These are phyloP conservation scores for Nothobranchius furzeri DNA, from an alignment of 2,113 vertebrate species.

Conservation along the genomic window DNA sequence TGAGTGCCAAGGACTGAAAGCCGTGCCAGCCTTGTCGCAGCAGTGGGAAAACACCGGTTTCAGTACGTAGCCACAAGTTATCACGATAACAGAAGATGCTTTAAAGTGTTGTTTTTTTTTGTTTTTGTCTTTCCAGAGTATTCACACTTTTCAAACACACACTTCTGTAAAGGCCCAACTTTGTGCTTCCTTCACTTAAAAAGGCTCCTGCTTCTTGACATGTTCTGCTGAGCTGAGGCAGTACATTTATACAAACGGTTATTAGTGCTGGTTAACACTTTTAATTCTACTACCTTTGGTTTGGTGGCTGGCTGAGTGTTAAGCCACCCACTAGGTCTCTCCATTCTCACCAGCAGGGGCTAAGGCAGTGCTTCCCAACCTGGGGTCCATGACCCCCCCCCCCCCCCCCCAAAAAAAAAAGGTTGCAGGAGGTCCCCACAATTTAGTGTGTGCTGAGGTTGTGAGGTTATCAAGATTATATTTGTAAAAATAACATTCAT, in stretches of 20 bases:
- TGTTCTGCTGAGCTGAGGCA: constrained; percentile 36
- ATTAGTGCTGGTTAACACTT: constrained; percentile 58
- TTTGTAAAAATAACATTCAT: too few species aligned
- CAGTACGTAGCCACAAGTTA: constrained; percentile 38
- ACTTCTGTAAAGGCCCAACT: constrained; percentile 10
- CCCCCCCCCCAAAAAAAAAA: too few species aligned
- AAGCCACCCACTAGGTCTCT: constrained; percentile 29
- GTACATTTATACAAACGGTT: constrained; percentile 29
- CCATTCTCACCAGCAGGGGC: constrained; percentile 6
- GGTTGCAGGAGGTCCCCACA: too few species aligned
- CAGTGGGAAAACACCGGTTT: constrained; percentile 48
- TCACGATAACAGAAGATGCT: constrained; percentile 42
- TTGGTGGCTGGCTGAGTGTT: constrained; percentile 23
- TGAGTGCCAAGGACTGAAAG: constrained; percentile 35
- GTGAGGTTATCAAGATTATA: too few species aligned
- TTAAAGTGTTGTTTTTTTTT: constrained; percentile 36
- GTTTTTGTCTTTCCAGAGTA: constrained; percentile 1
- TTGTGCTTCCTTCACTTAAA: constrained; percentile 40
- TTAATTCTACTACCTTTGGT: constrained; percentile 24
- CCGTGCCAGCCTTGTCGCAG: constrained; percentile 45
- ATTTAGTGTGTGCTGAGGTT: too few species aligned
- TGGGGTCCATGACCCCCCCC: too few species aligned
- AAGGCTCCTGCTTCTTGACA: constrained; percentile 26
- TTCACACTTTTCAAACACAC: constrained; percentile 11
- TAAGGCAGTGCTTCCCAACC: too few species aligned